Evolutionary conservation across 2,888 invertebrate genomes (phyloP), one percentile per base, ranked within the genome.

Genomic region (Megastigmus dorsalis): DNA sequence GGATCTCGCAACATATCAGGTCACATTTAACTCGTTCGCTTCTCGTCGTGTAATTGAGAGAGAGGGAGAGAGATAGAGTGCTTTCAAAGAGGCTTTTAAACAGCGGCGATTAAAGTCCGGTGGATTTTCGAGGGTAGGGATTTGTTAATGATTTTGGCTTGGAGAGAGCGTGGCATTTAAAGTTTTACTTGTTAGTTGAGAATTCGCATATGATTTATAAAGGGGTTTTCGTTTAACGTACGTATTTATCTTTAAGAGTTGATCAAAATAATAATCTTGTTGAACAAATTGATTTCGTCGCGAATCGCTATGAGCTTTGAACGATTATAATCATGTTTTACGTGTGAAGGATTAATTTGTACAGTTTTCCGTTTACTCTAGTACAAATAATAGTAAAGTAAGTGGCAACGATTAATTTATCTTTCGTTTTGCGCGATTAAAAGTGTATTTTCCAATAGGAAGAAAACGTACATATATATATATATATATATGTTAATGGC

Each of bases 21-120:
- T 65, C 38, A 38, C 38, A 38, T 20, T 65, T 36, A 38, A 13
- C 48, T 33, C n/a, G 36, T 23, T 36, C 18, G 26, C 23, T 57
- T 69, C 55, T 54, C 52, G n/a, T 20, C 54, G 70, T 71, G 55
- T 55, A 54, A 63, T 36, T n/a, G 45, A 70, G 54, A 33, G 15
- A 54, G n/a, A n/a, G n/a, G n/a, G n/a, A n/a, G n/a, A n/a, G n/a
- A n/a, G n/a, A n/a, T n/a, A n/a, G n/a, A n/a, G n/a, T n/a, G 45
- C 50, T 52, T 38, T 50, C n/a, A 57, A 59, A 55, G 45, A 66
- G 52, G 57, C 71, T 65, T 41, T n/a, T n/a, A n/a, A 48, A 30
- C 50, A 41, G 28, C 57, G 30, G n/a, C 30, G 41, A 50, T 72
- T 60, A 59, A 50, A 69, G 50, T 68, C 62, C 52, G 15, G 33